Evolutionary conservation across 2,888 invertebrate species (phyloP).

Genomic region (Pteria penguin): DNA sequence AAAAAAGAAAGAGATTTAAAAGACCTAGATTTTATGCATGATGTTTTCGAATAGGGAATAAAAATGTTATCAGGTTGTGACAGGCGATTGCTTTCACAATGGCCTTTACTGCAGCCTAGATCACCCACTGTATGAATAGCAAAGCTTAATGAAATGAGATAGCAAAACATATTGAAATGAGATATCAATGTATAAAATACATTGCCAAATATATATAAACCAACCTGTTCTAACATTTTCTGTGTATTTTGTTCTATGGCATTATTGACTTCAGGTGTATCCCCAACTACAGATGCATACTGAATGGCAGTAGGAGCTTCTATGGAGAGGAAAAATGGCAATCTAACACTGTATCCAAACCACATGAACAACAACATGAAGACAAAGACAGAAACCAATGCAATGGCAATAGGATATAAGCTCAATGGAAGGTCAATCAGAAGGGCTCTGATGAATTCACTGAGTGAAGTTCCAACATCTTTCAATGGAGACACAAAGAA

Average conservation of each 20-base stretch:
- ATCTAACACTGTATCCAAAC: conserved; percentile 61
- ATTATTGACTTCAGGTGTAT: conserved; percentile 4
- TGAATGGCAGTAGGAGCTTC: conserved; percentile 47
- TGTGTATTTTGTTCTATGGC: conserved; percentile 44
- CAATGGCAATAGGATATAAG: conserved; percentile 61
- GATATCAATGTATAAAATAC: too few relatives aligned
- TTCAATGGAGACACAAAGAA: conserved; percentile 68
- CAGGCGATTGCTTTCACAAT: too few relatives aligned
- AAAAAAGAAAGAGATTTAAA: too few relatives aligned
- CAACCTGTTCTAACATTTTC: conserved; percentile 51
- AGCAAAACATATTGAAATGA: too few relatives aligned
- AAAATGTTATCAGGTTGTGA: too few relatives aligned
- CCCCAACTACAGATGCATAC: conserved; percentile 24
- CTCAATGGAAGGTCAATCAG: conserved; percentile 63
- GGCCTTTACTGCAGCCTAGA: too few relatives aligned
- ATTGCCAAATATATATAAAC: too few relatives aligned
- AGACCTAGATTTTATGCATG: too few relatives aligned
- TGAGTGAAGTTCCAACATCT: conserved; percentile 61
- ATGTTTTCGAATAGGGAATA: too few relatives aligned
- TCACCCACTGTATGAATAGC: too few relatives aligned
- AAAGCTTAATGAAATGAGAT: too few relatives aligned
- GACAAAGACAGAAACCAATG: conserved; percentile 46
- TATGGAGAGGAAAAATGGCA: conserved; percentile 59
- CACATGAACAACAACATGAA: conserved; percentile 61
- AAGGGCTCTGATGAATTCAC: conserved; percentile 57